Conservation (phyloP, 2,888 invertebrate genomes). For the Belgica antarctica region DNA sequence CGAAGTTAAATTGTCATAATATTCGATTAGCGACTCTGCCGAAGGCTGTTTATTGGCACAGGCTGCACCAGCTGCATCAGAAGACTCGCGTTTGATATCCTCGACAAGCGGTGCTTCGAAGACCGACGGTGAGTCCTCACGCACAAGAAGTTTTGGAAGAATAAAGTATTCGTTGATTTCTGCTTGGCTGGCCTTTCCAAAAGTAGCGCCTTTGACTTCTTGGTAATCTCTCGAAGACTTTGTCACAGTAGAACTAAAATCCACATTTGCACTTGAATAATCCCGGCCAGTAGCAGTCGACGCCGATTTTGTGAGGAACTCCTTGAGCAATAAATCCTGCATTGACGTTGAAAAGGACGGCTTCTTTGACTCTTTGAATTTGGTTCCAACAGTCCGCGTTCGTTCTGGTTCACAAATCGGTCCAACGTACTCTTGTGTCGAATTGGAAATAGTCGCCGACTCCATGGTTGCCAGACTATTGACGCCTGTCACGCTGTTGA, state of each 20-base stretch:
- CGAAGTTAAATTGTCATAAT: slow-evolving; percentile 28
- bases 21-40: slow-evolving; percentile 29
- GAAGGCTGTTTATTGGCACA: slow-evolving; percentile 1
- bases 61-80: background rate
- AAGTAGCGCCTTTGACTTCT: background rate
- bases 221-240: slow-evolving; percentile 1
- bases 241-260: background rate
- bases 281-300: background rate
- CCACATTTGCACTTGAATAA: slow-evolving; percentile 20
- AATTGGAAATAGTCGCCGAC: slow-evolving; percentile 10
- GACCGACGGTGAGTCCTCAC: slow-evolving; percentile 47
- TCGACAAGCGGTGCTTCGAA: background rate
- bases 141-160: slow-evolving; percentile 47
- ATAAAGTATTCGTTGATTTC: slow-evolving; percentile 28
- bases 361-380: slow-evolving; percentile 9
- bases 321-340: slow-evolving; percentile 16
- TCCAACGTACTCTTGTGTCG: slow-evolving; percentile 26
- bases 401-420: slow-evolving; percentile 7
- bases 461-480: slow-evolving; percentile 17
- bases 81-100: background rate
- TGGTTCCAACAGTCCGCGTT: background rate
- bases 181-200: background rate
- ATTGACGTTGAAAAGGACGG: slow-evolving; percentile 12
- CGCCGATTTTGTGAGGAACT: slow-evolving; percentile 25
- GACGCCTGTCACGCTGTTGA: background rate